Evolutionary conservation across 2,888 invertebrate genomes (phyloP), one percentile per base, ranked within the genome.

Genomic region (Resseliella maxima): DNA sequence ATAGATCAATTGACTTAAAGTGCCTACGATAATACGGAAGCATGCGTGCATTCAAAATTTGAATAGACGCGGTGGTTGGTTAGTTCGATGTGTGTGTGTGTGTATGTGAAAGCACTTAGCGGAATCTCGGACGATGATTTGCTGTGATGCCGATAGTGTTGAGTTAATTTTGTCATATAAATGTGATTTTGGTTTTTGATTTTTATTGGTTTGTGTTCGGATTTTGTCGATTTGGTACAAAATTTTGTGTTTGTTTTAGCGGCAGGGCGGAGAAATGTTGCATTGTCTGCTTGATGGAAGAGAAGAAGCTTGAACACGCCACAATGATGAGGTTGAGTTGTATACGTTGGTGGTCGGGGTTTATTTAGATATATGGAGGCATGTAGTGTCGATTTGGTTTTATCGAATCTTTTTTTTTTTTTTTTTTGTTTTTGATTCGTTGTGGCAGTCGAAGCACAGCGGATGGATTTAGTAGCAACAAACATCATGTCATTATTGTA

Each of bases 41-140:
- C 72, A 35, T 72, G 72, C 35, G 72, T 72, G 72, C 72, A 72
- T 72, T 72, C 72, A 72, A 15, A 72, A 24, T 59, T 59, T 59
- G 5, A 27, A 24, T 24, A 15, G 31, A 21, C 31, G 5, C 31
- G 27, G 46, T 72, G 3, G 27, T 31, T 50, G 8, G 50, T 50
- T 8, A 15, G 50, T 50, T 8, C 31, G 85, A 31, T 45, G 45
- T 45, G 45, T 45, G 85, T 85, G 36, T 54, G 31, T 18, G 35
- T 86, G 86, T 54, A 31, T 31, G 86, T 86, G n/a, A 72, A 72
- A 72, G 72, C 72, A 72, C 72, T 72, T 72, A 72, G 72, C 31
- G 72, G 72, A 72, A 24, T 72, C 31, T 8, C 72, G 15, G 72
- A 35, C 72, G 72, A 72, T 72, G 72, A n/a, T 72, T 72, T 72